A percentile compares a stretch with the other conserved stretches of the same genome.
Conservation (phyloP, 2,113 vertebrate species). For the Paramisgurnus dabryanus region DNA sequence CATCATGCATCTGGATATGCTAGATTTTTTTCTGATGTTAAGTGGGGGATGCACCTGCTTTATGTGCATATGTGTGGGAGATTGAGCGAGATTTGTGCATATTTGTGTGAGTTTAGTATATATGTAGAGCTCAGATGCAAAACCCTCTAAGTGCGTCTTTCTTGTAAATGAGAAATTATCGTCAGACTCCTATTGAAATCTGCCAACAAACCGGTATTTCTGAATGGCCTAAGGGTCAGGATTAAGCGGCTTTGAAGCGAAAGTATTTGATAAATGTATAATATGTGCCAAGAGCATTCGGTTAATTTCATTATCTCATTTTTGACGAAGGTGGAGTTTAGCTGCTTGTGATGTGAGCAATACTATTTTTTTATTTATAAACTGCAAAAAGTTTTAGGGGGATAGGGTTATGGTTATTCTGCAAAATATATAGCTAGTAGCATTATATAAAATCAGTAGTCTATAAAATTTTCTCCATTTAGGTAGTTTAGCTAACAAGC, state of each 20-base stretch:
- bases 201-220: too few relatives aligned
- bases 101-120: slow-evolving; percentile 9
- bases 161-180: not conserved
- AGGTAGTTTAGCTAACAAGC: not conserved
- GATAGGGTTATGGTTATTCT: not conserved
- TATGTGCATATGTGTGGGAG: slow-evolving; percentile 9
- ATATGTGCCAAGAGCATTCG: too few relatives aligned
- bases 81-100: too few relatives aligned
- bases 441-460: not conserved
- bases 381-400: too few relatives aligned
- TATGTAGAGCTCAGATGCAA: not conserved
- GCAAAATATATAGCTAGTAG: not conserved
- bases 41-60: slow-evolving; percentile 38
- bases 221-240: too few relatives aligned
- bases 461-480: not conserved
- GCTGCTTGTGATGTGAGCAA: too few relatives aligned
- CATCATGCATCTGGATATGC: slow-evolving; percentile 39
- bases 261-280: too few relatives aligned
- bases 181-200: too few relatives aligned
- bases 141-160: slow-evolving; percentile 9
- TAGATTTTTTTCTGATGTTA: slow-evolving; percentile 24
- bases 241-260: too few relatives aligned
- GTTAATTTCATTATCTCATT: too few relatives aligned
- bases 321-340: too few relatives aligned
- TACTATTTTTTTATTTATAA: too few relatives aligned